phyloP scores from a whole-genome alignment of 2,113 vertebrate species.

The Canis aureus region DNA sequence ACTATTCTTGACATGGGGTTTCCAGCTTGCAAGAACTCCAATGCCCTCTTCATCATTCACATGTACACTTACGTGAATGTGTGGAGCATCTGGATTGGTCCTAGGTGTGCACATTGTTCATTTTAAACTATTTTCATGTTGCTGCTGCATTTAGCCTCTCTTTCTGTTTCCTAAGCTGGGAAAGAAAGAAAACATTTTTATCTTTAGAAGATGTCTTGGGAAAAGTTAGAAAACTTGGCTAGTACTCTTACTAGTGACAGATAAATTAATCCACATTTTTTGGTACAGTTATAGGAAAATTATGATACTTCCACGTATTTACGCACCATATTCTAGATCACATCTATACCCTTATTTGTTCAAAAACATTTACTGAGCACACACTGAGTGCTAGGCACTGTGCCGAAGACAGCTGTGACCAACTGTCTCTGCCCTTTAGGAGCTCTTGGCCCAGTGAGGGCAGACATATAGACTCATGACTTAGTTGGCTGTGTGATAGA shows the following conservation, averaged over 20 bases:
- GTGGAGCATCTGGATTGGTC: not conserved
- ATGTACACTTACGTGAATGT: not conserved
- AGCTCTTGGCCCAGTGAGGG: not conserved
- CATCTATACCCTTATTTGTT: not conserved
- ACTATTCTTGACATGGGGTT: not conserved
- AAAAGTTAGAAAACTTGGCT: not conserved
- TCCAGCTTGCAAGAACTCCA: not conserved
- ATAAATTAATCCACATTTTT: not conserved
- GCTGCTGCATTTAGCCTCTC: not conserved
- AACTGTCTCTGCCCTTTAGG: not conserved
- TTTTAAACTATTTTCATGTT: conserved; percentile 1
- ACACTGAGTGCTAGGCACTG: not conserved
- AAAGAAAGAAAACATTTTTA: not conserved
- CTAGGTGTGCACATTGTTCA: not conserved
- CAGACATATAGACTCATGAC: not conserved
- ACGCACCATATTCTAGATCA: not conserved
- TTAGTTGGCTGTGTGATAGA: not conserved
- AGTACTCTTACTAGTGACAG: not conserved
- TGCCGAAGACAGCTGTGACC: not conserved
- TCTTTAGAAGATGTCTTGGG: not conserved
- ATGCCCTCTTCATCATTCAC: not conserved
- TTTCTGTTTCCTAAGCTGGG: not conserved
- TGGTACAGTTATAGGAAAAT: not conserved
- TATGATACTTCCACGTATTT: not conserved
- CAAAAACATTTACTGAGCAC: not conserved